Evolutionary conservation across 2,113 vertebrate species (phyloP).

Genomic region (Laticauda colubrina): DNA sequence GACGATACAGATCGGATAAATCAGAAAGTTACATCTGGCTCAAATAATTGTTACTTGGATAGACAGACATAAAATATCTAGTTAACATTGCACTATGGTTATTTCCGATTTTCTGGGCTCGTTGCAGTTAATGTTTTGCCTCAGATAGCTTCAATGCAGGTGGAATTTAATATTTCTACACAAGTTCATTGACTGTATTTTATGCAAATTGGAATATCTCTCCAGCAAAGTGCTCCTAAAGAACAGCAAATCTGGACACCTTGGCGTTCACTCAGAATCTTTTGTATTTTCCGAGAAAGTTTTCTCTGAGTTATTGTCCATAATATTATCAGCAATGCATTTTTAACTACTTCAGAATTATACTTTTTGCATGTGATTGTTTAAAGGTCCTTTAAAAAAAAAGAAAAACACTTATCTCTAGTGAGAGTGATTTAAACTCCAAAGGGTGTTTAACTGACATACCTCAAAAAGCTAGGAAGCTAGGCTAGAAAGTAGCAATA

Average conservation of each 20-base stretch:
- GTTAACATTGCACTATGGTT: not conserved
- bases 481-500: not conserved
- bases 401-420: not conserved
- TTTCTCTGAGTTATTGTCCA: not conserved
- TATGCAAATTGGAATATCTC: not conserved
- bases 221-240: not conserved
- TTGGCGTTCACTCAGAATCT: not conserved
- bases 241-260: not conserved
- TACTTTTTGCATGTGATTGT: not conserved
- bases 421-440: not conserved
- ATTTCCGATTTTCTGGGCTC: not conserved
- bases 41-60: not conserved
- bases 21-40: not conserved
- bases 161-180: not conserved
- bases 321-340: not conserved
- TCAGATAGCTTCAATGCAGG: not conserved
- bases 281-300: not conserved
- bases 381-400: not conserved
- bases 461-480: not conserved
- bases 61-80: not conserved
- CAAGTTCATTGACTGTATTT: not conserved
- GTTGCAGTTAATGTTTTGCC: not conserved
- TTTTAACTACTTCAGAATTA: not conserved
- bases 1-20: not conserved
- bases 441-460: not conserved